Base-by-base conservation (phyloP, 2,113 vertebrate species). In the Sterrhoptilus dennistouni region DNA sequence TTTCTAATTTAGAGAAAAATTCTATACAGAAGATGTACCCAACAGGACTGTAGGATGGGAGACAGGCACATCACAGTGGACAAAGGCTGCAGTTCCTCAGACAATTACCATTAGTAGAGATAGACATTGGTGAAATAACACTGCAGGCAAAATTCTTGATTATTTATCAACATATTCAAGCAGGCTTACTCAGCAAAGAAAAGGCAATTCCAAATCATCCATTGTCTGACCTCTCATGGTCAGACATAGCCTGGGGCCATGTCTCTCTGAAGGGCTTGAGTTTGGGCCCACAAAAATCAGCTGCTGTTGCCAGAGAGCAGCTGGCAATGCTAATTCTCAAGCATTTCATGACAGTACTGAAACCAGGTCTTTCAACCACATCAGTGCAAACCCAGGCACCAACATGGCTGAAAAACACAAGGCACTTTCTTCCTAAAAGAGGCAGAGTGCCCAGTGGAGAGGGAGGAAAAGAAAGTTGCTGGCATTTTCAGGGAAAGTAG, bases 91-190 rank as follows among this genome's bases (percentile, higher is more conserved):
- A 86, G 44, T 12, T 92, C 66, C 68, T 80, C 71, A 74, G 78
- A 38, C 45, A 84, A 83, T 38, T 68, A 45, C 21, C 15, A n/a
- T 52, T 52, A 66, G 13, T 44, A 14, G 54, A 93, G 82, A 84
- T 6, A 96, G 47, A 45, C 33, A 91, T 88, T 87, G 65, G 50
- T 53, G 50, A 95, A 91, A 74, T 44, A 93, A 96, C 40, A 91
- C 87, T 65, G 54, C 50, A 68, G 90, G 68, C 56, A 88, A 89
- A 91, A 85, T 66, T 86, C 85, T 83, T 90, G 21, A 63, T 72
- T 84, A 75, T 83, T 88, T 83, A 93, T 86, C 60, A 93, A 61
- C 42, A 35, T 75, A 86, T 20, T 77, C 59, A 89, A 75, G 40
- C 29, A 74, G 64, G 65, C 25, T 86, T 66, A 53, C 28, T 85